Evolutionary conservation across 2,113 vertebrate genomes (phyloP).

Genomic region (Gavia stellata): DNA sequence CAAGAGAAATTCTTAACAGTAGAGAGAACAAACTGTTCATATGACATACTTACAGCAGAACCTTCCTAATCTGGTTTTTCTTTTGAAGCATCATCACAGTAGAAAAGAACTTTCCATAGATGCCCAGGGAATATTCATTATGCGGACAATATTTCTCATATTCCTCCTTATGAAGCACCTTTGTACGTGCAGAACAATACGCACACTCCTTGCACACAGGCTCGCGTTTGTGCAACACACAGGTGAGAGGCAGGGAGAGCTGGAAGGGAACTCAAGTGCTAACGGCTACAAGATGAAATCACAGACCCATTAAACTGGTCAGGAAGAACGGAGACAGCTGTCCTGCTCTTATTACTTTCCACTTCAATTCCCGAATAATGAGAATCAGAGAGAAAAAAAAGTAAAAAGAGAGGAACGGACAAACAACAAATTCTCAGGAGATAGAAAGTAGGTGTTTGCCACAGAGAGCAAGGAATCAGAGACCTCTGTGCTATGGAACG

Average conservation of each 20-base stretch:
- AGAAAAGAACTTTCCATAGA: background rate
- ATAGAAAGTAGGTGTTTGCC: background rate
- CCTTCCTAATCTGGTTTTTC: background rate
- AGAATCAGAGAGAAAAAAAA: background rate
- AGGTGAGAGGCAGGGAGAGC: background rate
- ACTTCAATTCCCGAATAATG: conserved; percentile 15
- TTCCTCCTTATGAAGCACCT: background rate
- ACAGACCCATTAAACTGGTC: conserved; percentile 3
- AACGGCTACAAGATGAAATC: background rate
- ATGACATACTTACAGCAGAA: background rate
- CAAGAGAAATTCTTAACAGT: background rate
- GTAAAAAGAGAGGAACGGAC: background rate
- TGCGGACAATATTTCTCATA: background rate
- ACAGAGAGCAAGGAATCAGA: background rate
- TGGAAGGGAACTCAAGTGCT: background rate
- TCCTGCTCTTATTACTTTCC: conserved; percentile 3
- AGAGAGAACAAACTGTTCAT: background rate
- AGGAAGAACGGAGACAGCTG: conserved; percentile 8
- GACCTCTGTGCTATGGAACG: background rate
- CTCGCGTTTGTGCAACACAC: background rate
- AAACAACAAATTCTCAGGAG: background rate
- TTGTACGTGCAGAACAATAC: background rate
- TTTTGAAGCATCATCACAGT: background rate
- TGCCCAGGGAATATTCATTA: background rate
- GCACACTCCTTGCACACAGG: background rate